Percentiles rank a stretch among this genome's conserved stretches.
phyloP scores from a whole-genome alignment of 2,113 vertebrate species.

The Bolborhynchus lineola region DNA sequence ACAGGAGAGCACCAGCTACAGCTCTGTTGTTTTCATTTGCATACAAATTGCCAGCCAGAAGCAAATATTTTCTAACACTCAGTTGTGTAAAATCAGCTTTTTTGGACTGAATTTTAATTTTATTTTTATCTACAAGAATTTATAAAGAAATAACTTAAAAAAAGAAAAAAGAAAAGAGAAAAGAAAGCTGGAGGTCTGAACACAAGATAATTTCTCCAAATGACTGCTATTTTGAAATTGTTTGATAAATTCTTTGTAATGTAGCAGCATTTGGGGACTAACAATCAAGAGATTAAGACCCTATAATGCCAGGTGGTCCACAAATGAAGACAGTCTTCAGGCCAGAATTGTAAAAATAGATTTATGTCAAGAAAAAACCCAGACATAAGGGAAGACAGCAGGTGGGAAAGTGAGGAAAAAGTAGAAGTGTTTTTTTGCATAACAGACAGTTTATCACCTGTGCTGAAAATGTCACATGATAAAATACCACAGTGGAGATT shows the following conservation, averaged over 20 bases:
- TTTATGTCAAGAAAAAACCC: background rate
- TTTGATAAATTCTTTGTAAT: background rate
- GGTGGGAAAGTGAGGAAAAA: background rate
- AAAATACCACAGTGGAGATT: background rate
- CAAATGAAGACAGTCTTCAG: background rate
- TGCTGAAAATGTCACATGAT: background rate
- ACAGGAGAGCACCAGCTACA: background rate
- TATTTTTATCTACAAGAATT: background rate
- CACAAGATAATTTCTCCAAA: background rate
- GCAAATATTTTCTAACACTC: slow-evolving; percentile 30
- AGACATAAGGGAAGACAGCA: background rate
- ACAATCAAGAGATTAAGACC: background rate
- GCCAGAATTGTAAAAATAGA: background rate
- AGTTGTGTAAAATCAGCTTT: background rate
- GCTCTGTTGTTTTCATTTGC: slow-evolving; percentile 31
- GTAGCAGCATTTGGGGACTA: background rate
- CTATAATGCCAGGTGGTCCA: background rate
- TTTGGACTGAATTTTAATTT: background rate
- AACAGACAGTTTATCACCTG: background rate
- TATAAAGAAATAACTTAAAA: background rate
- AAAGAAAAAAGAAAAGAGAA: background rate
- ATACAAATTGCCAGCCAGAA: slow-evolving; percentile 50
- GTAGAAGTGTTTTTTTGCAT: background rate
- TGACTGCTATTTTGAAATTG: background rate
- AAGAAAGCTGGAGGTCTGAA: background rate